A percentile compares a stretch with the other conserved stretches of the same genome.
These are phyloP conservation scores for Lysiphlebus fabarum DNA, from an alignment of 1,140 invertebrate species.

Conservation along the genomic window DNA sequence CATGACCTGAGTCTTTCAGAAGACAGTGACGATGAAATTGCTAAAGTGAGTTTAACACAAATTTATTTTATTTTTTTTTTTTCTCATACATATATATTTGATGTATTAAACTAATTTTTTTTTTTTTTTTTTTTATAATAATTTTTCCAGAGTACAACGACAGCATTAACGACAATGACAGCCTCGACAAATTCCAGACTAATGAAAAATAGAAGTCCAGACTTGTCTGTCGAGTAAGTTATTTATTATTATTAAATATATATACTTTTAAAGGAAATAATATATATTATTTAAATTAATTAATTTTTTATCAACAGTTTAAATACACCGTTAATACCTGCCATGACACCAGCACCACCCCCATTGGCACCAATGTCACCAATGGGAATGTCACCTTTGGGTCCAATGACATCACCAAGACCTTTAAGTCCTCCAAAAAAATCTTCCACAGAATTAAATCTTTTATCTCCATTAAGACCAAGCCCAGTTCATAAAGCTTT, in stretches of 20 bases:
- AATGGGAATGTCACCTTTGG: constrained; percentile 41
- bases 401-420: constrained; percentile 34
- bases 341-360: constrained; percentile 38
- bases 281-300: background rate
- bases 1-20: constrained; percentile 61
- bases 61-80: constrained; percentile 5
- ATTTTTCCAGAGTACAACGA: constrained; percentile 27
- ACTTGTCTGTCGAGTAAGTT: constrained; percentile 45
- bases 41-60: constrained; percentile 31
- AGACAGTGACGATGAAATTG: constrained; percentile 59
- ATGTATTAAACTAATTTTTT: constrained; percentile 3
- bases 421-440: constrained; percentile 35
- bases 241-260: constrained; percentile 2
- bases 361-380: constrained; percentile 44
- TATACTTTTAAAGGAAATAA: no score
- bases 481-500: constrained; percentile 15
- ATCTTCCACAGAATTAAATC: constrained; percentile 23
- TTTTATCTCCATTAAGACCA: constrained; percentile 27
- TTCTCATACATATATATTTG: background rate
- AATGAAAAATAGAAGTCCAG: constrained; percentile 39
- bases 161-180: no score
- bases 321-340: constrained; percentile 35
- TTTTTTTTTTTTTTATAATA: constrained; percentile 13
- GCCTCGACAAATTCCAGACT: constrained; percentile 24
- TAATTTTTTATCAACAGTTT: constrained; percentile 25